Conservation (phyloP, 2,113 vertebrate genomes). For the Progne subis region DNA sequence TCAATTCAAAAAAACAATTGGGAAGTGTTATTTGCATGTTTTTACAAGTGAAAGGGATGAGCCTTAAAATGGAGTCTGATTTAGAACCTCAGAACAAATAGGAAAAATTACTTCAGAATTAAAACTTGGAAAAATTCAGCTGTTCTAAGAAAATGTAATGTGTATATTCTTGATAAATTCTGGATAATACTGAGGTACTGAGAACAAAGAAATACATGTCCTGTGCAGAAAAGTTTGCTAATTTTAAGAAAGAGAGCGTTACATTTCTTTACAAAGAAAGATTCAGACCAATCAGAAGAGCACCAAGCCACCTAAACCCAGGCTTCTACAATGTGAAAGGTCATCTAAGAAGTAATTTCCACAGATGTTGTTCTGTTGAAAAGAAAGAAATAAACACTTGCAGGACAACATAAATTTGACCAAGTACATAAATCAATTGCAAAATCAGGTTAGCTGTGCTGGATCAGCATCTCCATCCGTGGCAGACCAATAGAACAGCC, state of each 20-base stretch:
- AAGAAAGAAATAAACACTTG: neutral
- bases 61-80: conserved; percentile 5
- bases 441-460: neutral
- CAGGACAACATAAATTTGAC: neutral
- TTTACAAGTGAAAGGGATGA: conserved; percentile 25
- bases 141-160: neutral
- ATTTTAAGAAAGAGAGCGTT: neutral
- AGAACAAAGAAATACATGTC: neutral
- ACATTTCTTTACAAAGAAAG: neutral
- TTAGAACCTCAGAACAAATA: neutral
- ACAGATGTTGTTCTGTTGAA: neutral
- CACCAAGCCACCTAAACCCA: neutral
- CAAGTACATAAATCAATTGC: neutral
- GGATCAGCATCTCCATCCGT: neutral
- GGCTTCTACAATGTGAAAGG: neutral
- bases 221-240: neutral
- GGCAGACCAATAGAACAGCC: neutral
- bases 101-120: neutral
- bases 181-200: neutral
- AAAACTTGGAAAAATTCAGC: neutral
- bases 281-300: neutral
- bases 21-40: conserved; percentile 22
- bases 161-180: neutral
- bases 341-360: neutral
- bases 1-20: conserved; percentile 17